These are phyloP conservation scores for Rhopalosiphum nymphaeae DNA, from an alignment of 2,888 invertebrate species.

Conservation along the genomic window DNA sequence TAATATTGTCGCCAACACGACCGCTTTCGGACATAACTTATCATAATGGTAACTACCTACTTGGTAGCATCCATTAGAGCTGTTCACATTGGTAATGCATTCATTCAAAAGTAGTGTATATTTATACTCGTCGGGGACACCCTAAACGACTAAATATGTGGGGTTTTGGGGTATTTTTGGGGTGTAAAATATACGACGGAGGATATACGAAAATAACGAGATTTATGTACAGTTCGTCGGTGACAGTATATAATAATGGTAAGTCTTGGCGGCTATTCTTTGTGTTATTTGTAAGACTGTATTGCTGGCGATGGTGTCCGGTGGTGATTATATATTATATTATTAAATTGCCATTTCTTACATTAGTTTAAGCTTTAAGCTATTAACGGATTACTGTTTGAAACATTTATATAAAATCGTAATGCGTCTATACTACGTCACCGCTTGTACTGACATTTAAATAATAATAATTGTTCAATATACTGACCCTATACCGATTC, in stretches of 20 bases:
- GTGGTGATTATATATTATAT: not conserved
- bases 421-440: not conserved
- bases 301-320: not conserved
- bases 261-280: not conserved
- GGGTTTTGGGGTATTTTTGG: conserved; percentile 9
- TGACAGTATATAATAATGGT: conserved; percentile 21
- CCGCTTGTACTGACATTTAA: not conserved
- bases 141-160: conserved; percentile 9
- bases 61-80: conserved; percentile 24
- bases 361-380: conserved; percentile 42
- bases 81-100: conserved; percentile 37
- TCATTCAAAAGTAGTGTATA: conserved; percentile 36
- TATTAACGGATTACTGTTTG: conserved; percentile 21
- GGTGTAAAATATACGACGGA: not conserved
- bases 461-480: not conserved
- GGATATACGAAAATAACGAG: conserved; percentile 45
- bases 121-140: not conserved
- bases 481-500: not conserved
- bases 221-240: conserved; percentile 29
- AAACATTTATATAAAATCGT: conserved; percentile 14
- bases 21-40: conserved; percentile 58
- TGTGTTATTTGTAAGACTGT: not conserved
- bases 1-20: conserved; percentile 39
- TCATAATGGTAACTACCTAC: conserved; percentile 44
- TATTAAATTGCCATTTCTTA: conserved; percentile 35